These are phyloP conservation scores for Spea multiplicata DNA, from an alignment of 2,113 vertebrate genomes.

Conservation along the genomic window DNA sequence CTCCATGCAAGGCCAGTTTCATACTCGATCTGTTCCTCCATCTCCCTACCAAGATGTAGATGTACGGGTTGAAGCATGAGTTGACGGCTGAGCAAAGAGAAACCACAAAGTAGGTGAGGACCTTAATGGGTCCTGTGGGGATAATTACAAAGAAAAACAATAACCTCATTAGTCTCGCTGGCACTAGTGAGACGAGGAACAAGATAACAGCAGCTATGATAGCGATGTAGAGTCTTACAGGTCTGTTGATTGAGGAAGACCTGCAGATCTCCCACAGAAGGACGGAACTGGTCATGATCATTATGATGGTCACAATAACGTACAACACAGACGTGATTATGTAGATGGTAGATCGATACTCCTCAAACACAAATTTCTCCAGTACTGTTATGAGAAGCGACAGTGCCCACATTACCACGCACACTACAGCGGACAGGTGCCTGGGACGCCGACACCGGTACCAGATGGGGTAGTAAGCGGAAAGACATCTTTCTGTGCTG, in stretches of 20 bases:
- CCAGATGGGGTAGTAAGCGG: constrained; percentile 51
- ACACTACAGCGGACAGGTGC: constrained; percentile 42
- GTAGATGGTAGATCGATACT: neutral
- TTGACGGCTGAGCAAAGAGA: constrained; percentile 8
- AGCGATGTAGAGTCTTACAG: constrained; percentile 15
- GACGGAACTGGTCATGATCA: constrained; percentile 10
- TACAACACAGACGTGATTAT: neutral
- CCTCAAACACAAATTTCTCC: neutral
- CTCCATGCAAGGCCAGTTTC: neutral
- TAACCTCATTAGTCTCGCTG: constrained; percentile 17
- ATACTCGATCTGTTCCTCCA: neutral
- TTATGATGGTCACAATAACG: neutral
- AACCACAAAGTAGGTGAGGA: neutral
- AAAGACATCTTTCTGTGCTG: constrained; percentile 57
- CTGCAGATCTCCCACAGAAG: constrained; percentile 20
- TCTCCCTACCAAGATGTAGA: constrained; percentile 19
- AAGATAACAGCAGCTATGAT: neutral
- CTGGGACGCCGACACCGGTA: constrained; percentile 45
- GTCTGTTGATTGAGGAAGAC: fast-evolving
- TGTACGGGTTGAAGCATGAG: constrained; percentile 15
- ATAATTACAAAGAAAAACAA: neutral
- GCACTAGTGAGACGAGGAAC: constrained; percentile 38
- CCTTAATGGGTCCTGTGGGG: neutral
- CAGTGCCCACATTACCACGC: constrained; percentile 6
- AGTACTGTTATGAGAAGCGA: neutral